Conservation (phyloP, 2,888 invertebrate species). For the Hedya salicella region DNA sequence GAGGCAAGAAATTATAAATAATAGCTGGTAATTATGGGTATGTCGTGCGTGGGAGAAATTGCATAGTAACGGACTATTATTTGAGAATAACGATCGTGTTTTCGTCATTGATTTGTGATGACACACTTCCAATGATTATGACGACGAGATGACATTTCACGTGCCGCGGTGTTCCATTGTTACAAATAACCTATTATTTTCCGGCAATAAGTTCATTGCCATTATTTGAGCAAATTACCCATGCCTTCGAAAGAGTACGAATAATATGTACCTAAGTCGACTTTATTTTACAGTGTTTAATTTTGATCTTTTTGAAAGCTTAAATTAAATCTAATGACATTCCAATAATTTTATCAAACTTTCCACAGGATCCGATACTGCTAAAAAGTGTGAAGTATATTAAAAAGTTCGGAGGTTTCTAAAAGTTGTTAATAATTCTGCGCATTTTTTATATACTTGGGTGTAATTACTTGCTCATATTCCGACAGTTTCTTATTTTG, state of each 20-base stretch:
- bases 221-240: conserved; percentile 20
- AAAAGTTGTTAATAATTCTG: no score
- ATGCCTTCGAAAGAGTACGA: not conserved
- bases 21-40: conserved; percentile 39
- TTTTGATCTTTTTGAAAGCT: no score
- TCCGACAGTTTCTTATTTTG: no score
- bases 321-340: no score
- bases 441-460: no score
- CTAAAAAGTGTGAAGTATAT: no score
- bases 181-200: conserved; percentile 23
- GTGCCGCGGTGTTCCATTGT: conserved; percentile 35
- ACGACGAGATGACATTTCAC: conserved; percentile 38
- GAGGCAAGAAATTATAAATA: conserved; percentile 37
- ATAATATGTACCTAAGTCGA: no score
- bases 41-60: conserved; percentile 40
- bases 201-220: conserved; percentile 13
- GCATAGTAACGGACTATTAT: conserved; percentile 36
- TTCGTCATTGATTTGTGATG: conserved; percentile 39
- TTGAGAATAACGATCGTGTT: conserved; percentile 38
- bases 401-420: no score
- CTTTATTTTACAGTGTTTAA: no score
- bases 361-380: no score
- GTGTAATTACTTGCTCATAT: no score
- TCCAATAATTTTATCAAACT: no score
- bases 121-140: conserved; percentile 32